A percentile compares a stretch with the other conserved stretches of the same genome.
These are phyloP conservation scores for Cephonodes hylas DNA, from an alignment of 2,888 invertebrate genomes.

Conservation along the genomic window DNA sequence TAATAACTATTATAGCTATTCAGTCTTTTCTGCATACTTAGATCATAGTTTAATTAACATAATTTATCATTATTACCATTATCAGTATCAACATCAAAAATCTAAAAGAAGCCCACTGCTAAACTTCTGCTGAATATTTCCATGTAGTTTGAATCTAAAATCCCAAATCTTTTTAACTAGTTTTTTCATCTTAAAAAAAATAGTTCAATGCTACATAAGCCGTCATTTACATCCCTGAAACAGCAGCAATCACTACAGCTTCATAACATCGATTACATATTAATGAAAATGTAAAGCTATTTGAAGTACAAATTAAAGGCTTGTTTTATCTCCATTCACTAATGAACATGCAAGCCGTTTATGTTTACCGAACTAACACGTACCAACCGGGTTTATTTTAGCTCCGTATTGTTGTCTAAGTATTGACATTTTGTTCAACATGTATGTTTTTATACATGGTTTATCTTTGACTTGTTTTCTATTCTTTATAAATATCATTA, in stretches of 20 bases:
- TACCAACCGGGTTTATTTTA: background rate
- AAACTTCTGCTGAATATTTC: too few relatives aligned
- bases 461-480: background rate
- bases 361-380: background rate
- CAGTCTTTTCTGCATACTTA: too few relatives aligned
- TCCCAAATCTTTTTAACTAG: too few relatives aligned
- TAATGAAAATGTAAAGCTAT: background rate
- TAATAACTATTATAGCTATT: too few relatives aligned
- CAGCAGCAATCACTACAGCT: background rate
- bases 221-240: background rate
- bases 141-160: too few relatives aligned
- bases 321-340: constrained; percentile 1
- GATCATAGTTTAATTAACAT: too few relatives aligned
- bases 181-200: too few relatives aligned
- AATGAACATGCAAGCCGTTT: background rate
- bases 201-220: background rate
- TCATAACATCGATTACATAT: background rate
- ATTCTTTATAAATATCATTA: background rate
- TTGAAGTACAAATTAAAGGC: background rate
- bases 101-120: too few relatives aligned
- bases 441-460: background rate
- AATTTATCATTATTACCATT: too few relatives aligned
- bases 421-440: background rate
- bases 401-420: background rate
- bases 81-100: too few relatives aligned